Evolutionary conservation across 1,140 invertebrate species (phyloP), one percentile per base, ranked within the genome.

Genomic region (Ruditapes philippinarum): DNA sequence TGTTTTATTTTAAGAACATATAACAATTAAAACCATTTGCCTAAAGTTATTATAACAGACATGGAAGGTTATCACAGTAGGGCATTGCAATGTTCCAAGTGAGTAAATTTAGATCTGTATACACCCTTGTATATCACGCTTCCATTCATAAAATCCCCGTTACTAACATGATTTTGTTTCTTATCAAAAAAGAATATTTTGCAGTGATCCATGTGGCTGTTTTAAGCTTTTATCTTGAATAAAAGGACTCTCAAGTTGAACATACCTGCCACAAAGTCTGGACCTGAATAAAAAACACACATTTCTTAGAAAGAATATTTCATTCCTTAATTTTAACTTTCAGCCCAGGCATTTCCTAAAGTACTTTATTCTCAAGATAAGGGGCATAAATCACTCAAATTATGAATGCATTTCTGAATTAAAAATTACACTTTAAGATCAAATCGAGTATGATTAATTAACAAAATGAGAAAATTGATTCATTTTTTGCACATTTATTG

Each of bases 171-270:
- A 28, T 70, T 70, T 12, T 38, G 65, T 70, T 38, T 17, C 14
- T 14, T 70, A 70, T 70, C 65, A 70, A 1, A 70, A 70, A 28
- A 40, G 65, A 70, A 70, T 70, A 70, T 38, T 70, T 70, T 12
- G 19, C 33, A 12, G 3, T 19, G 12, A 40, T n/a, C 19, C 65
- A 38, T 17, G 14, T 14, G 22, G 3, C 19, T 70, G 33, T 38
- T 38, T n/a, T n/a, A 19, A 5, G 28, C 33, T 25, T 19, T 70
- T 36, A 70, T 38, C n/a, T 28, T 7, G 25, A 70, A 70, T 33
- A 70, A 70, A 70, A 70, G 38, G 14, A 12, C 65, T 38, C 33
- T 70, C 11, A 19, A 70, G 36, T 38, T 17, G n/a, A n/a, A 28
- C 9, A 70, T 70, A 70, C n/a, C n/a, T n/a, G 57, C 57, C 3